Evolutionary conservation across 2,113 vertebrate species (phyloP).

Genomic region (Pterocles gutturalis): DNA sequence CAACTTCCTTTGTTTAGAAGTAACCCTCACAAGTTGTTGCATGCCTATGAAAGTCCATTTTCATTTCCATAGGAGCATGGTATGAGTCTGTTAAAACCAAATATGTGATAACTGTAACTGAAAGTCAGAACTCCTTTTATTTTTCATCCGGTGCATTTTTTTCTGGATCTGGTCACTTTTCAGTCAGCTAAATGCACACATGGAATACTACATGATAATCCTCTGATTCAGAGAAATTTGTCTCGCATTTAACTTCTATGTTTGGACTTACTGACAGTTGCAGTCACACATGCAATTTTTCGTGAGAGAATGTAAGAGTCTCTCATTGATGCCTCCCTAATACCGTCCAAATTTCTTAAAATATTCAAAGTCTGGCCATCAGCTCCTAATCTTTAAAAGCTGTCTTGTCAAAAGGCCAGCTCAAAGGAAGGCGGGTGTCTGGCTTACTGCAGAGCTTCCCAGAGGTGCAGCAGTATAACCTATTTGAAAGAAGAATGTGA

Average conservation of each 20-base stretch:
- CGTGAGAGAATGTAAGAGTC: not conserved
- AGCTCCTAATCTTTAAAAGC: slow-evolving; percentile 32
- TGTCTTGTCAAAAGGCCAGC: not conserved
- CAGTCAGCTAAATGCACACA: not conserved
- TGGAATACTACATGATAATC: not conserved
- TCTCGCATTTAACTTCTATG: not conserved
- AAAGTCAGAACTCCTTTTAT: not conserved
- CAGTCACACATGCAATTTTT: not conserved
- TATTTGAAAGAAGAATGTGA: not conserved
- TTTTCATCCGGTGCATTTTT: not conserved
- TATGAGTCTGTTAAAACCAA: not conserved
- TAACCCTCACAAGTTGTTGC: not conserved
- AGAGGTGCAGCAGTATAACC: not conserved
- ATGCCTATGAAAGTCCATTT: not conserved
- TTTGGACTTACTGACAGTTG: slow-evolving; percentile 17
- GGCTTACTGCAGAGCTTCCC: slow-evolving; percentile 8
- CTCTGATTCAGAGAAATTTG: not conserved
- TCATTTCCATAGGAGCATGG: not conserved
- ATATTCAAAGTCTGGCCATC: not conserved
- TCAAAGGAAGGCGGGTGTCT: not conserved
- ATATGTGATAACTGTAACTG: not conserved
- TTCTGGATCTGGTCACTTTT: not conserved
- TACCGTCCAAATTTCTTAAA: not conserved
- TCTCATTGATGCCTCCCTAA: not conserved
- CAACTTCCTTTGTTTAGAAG: not conserved